phyloP scores from a whole-genome alignment of 2,797 vertebrate species.

The Clamator glandarius region DNA sequence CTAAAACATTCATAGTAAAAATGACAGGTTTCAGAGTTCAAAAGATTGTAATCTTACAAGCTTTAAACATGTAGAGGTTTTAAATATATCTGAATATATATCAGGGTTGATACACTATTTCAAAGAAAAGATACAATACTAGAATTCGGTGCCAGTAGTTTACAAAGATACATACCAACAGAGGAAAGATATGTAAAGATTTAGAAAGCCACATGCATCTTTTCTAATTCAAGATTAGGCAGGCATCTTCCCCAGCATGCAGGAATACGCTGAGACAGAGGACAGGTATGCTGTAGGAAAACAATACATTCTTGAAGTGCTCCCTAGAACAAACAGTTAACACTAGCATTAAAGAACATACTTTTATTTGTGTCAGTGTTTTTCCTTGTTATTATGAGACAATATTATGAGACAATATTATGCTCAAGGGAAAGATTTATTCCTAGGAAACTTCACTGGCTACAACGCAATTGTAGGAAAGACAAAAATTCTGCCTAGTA shows the following conservation, averaged over 20 bases:
- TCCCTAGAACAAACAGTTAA: slow-evolving; percentile 77
- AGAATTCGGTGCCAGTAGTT: slow-evolving; percentile 35
- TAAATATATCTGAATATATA: background rate
- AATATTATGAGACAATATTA: background rate
- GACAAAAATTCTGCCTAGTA: background rate
- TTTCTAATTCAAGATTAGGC: slow-evolving; percentile 74
- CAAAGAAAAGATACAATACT: background rate
- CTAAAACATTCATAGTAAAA: background rate
- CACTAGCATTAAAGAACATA: slow-evolving; percentile 35
- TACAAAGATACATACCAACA: slow-evolving; percentile 76
- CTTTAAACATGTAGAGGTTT: background rate
- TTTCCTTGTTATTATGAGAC: background rate
- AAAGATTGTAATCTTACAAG: background rate
- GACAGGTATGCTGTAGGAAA: slow-evolving; percentile 41
- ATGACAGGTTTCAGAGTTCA: background rate
- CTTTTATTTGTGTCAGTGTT: background rate
- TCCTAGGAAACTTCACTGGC: background rate
- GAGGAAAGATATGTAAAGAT: slow-evolving; percentile 66
- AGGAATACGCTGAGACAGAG: slow-evolving; percentile 54
- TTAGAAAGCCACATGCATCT: slow-evolving; percentile 81
- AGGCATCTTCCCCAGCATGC: slow-evolving; percentile 74
- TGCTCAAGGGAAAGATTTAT: too few relatives aligned
- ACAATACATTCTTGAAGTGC: slow-evolving; percentile 65
- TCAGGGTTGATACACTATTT: background rate
- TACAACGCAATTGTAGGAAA: background rate